These are phyloP conservation scores for Agapornis canus DNA, from an alignment of 2,797 vertebrate genomes.

Conservation along the genomic window DNA sequence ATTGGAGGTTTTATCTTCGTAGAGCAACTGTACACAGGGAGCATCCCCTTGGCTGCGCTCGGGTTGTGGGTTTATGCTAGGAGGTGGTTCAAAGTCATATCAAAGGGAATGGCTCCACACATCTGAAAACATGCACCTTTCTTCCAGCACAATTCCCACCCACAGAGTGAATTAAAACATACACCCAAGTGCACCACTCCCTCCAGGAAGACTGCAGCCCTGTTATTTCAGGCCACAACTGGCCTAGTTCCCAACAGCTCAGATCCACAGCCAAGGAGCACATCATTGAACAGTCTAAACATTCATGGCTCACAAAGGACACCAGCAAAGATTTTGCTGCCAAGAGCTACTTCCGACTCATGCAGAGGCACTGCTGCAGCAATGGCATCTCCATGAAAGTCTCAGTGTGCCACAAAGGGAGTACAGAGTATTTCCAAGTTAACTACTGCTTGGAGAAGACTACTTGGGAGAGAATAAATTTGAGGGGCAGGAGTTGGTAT, in stretches of 20 bases:
- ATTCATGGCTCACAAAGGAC: background rate
- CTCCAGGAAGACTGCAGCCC: conserved; percentile 13
- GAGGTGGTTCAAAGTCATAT: background rate
- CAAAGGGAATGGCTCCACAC: conserved; percentile 3
- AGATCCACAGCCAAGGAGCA: background rate
- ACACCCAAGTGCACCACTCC: background rate
- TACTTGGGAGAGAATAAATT: background rate
- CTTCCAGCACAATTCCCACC: background rate
- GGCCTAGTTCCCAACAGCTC: conserved; percentile 27
- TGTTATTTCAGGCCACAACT: conserved; percentile 20
- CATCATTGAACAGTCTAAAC: background rate
- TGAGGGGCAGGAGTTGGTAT: background rate
- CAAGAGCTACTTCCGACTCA: background rate
- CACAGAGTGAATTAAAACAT: background rate
- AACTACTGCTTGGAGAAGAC: background rate
- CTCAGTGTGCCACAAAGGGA: background rate
- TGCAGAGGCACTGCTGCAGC: background rate
- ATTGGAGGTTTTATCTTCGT: background rate
- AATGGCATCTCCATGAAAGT: background rate
- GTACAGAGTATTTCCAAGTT: background rate
- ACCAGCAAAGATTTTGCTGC: background rate
- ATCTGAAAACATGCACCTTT: background rate
- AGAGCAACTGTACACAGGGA: background rate
- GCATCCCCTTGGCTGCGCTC: background rate
- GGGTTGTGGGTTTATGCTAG: background rate